Evolutionary conservation across 2,888 invertebrate species (phyloP), one percentile per base, ranked within the genome.

Genomic region (Tetragonula carbonaria): DNA sequence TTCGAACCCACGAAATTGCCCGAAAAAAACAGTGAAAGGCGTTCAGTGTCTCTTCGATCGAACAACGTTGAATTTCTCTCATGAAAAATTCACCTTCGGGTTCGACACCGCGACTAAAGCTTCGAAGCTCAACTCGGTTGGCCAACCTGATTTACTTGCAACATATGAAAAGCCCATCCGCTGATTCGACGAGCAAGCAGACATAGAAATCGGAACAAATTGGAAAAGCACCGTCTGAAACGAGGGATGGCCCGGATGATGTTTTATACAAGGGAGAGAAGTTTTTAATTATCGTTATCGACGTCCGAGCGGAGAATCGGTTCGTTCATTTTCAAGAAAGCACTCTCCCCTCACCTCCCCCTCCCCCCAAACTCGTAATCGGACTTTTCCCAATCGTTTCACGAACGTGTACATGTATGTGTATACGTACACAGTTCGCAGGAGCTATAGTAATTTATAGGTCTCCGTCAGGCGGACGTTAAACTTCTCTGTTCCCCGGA

Each of bases 361-460:
- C 28, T 2, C 28, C 28, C 28, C 28, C 28, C 28, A 28, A 28
- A 28, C 28, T 28, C 28, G 28, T 33, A 33, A 11, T 45, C 45
- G 45, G 53, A 18, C 62, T 66, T 45, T 45, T 57, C 55, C 38
- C 51, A 45, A 70, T 51, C 53, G 50, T 76, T 81, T n/a, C 76
- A 74, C n/a, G 1, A 57, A 57, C 57, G 21, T n/a, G n/a, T n/a
- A 13, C n/a, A 59, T 3, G 33, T 33, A 33, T 3, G 33, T 33
- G 33, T 59, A 14, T 14, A 14, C n/a, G 5, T 86, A 2, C 74
- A 65, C 77, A 73, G 45, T 55, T 57, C 62, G 38, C 45, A 23
- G 74, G 28, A 50, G 63, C 50, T 73, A 45, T 11, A 45, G 63
- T 78, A 87, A 87, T 84, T 87, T 87, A 84, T 74, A 70, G 74